Evolutionary conservation across 2,888 invertebrate species (phyloP).

Genomic region (Acrocera orbiculus): DNA sequence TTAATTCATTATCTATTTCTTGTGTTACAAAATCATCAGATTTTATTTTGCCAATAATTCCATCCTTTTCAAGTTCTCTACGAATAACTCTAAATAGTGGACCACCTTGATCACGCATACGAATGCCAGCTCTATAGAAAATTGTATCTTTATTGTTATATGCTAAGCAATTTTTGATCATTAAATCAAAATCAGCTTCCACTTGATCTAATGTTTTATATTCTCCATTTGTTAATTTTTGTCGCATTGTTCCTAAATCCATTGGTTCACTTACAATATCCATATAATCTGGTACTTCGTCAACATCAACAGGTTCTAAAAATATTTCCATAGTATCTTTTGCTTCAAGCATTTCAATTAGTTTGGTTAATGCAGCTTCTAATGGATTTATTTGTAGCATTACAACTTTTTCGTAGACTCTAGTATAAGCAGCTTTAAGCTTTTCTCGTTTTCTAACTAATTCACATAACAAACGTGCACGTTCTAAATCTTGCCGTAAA

Average conservation of each 20-base stretch:
- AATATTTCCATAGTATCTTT: slow-evolving; percentile 79
- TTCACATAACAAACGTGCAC: slow-evolving; percentile 80
- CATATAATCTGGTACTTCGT: slow-evolving; percentile 80
- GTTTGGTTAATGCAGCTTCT: slow-evolving; percentile 55
- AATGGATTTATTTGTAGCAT: slow-evolving; percentile 69
- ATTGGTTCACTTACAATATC: slow-evolving; percentile 71
- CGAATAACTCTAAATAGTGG: slow-evolving; percentile 61
- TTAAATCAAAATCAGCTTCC: slow-evolving; percentile 82
- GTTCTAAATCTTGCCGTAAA: slow-evolving; percentile 82
- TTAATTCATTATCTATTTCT: slow-evolving; percentile 39
- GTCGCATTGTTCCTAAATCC: slow-evolving; percentile 78
- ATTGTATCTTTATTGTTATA: slow-evolving; percentile 93
- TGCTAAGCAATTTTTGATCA: slow-evolving; percentile 87
- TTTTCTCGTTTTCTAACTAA: slow-evolving; percentile 90
- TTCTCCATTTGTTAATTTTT: slow-evolving; percentile 47
- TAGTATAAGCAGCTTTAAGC: slow-evolving; percentile 71
- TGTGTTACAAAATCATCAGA: slow-evolving; percentile 35
- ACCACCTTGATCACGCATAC: slow-evolving; percentile 77
- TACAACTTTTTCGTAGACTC: slow-evolving; percentile 61
- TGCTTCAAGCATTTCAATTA: slow-evolving; percentile 57
- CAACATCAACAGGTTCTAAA: slow-evolving; percentile 77
- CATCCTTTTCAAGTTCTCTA: slow-evolving; percentile 41
- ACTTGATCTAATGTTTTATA: slow-evolving; percentile 61
- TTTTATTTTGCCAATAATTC: slow-evolving; percentile 24
- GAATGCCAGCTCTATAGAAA: slow-evolving; percentile 77